Evolutionary conservation across 2,113 vertebrate species (phyloP), one percentile per base, ranked within the genome.

Genomic region (Struthidea cinerea): DNA sequence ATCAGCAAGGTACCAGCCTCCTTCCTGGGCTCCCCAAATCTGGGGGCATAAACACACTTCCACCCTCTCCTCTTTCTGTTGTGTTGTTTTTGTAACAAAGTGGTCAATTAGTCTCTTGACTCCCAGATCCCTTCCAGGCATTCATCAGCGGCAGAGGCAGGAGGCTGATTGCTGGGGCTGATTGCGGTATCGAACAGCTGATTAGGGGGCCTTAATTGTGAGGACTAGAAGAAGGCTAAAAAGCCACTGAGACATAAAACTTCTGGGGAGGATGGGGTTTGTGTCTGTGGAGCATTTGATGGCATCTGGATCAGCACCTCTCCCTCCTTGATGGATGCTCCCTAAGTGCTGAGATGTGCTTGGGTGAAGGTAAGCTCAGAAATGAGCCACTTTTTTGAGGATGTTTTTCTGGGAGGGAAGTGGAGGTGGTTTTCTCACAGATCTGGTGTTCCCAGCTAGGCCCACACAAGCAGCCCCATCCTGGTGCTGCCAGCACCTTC

Each of bases 91-190:
- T 81, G 67, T 42, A 52, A 92, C 47, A 30, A 81, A 78, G 57
- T 15, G 46, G 74, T 73, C 94, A 74, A 74, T 93, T 87, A 85
- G 41, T 75, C 60, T 92, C 73, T 87, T 64, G 86, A 50, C 53
- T 90, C 64, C 0, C 5, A 87, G 78, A 55, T 55, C 76, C 75
- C 46, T 96, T 83, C 87, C 70, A 13, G 3, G 30, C 8, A 4
- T 79, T 90, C 90, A 93, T 57, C 90, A 82, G 57, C 2, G 0
- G 68, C 80, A 90, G 90, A 96, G 61, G 90, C 74, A 73, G 91
- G 93, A 90, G 94, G 92, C 80, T 96, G 97, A 97, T 96, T 96
- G 88, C 92, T 88, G 92, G 57, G 76, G 46, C 85, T 97, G 95
- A 94, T 93, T 97, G 85, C 64, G 0, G 23, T 37, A 28, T 80